Conservation (phyloP, 2,888 invertebrate species). For the Halictus ligatus region DNA sequence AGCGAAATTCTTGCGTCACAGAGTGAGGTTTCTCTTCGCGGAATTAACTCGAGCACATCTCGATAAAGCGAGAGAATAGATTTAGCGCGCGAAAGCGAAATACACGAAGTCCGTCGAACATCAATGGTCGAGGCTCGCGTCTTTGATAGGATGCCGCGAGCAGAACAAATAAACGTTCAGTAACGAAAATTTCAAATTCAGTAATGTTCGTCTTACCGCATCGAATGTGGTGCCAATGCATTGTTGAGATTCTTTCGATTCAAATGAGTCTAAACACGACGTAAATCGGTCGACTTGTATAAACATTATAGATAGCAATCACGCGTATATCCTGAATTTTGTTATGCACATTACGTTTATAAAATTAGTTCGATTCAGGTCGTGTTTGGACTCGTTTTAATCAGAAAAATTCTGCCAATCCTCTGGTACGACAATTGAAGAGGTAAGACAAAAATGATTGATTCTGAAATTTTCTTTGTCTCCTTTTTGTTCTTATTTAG, state of each 20-base stretch:
- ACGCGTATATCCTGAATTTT: too few relatives aligned
- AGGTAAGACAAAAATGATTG: not conserved
- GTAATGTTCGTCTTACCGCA: not conserved
- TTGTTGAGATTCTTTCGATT: not conserved
- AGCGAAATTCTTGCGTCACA: not conserved
- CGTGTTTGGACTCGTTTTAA: not conserved
- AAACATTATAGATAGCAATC: too few relatives aligned
- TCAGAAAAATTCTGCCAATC: not conserved
- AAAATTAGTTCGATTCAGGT: not conserved
- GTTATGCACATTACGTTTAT: too few relatives aligned
- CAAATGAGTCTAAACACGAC: not conserved
- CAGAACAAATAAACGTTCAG: too few relatives aligned
- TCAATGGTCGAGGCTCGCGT: not conserved
- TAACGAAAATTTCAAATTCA: too few relatives aligned
- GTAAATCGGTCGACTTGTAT: too few relatives aligned
- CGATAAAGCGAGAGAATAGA: not conserved
- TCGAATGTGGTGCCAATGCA: not conserved
- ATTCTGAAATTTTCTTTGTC: too few relatives aligned
- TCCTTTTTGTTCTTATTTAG: too few relatives aligned
- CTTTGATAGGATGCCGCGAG: too few relatives aligned
- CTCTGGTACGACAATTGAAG: not conserved
- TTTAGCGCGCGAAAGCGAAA: not conserved
- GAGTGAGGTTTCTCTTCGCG: not conserved
- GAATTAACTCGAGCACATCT: not conserved
- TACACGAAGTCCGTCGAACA: not conserved